A percentile compares a stretch with the other conserved stretches of the same genome.
phyloP scores from a whole-genome alignment of 2,797 vertebrate species.

The Diplodus sargus region DNA sequence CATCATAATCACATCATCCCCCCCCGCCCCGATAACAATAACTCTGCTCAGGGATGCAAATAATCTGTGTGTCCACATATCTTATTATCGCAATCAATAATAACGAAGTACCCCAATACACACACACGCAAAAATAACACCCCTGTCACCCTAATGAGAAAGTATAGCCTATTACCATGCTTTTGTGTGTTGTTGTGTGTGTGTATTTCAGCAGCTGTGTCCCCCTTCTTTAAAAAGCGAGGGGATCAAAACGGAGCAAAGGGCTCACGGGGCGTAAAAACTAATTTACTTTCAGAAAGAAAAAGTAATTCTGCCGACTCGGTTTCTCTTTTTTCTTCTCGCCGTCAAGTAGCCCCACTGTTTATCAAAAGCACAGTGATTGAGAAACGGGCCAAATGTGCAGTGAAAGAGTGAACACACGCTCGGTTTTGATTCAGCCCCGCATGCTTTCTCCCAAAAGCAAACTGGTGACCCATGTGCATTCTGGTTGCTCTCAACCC shows the following conservation, averaged over 20 bases:
- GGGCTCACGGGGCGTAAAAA: constrained; percentile 74
- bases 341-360: constrained; percentile 49
- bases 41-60: constrained; percentile 85
- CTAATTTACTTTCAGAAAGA: constrained; percentile 68
- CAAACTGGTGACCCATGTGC: constrained; percentile 62
- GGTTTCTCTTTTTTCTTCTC: constrained; percentile 29
- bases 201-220: constrained; percentile 61
- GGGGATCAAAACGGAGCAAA: constrained; percentile 70
- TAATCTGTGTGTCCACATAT: constrained; percentile 84
- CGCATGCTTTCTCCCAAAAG: constrained; percentile 42
- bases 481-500: constrained; percentile 41
- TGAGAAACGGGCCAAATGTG: constrained; percentile 64
- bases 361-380: constrained; percentile 69
- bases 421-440: constrained; percentile 48
- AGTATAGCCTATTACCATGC: constrained; percentile 70
- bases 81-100: constrained; percentile 88
- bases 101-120: constrained; percentile 64
- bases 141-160: constrained; percentile 78
- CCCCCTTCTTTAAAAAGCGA: constrained; percentile 57
- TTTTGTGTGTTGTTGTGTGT: constrained; percentile 52
- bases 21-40: constrained; percentile 79
- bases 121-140: constrained; percentile 61
- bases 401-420: constrained; percentile 42
- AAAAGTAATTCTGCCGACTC: constrained; percentile 56
- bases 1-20: constrained; percentile 80